These are phyloP conservation scores for Chaetura pelagica DNA, from an alignment of 2,113 vertebrate species.

Conservation along the genomic window DNA sequence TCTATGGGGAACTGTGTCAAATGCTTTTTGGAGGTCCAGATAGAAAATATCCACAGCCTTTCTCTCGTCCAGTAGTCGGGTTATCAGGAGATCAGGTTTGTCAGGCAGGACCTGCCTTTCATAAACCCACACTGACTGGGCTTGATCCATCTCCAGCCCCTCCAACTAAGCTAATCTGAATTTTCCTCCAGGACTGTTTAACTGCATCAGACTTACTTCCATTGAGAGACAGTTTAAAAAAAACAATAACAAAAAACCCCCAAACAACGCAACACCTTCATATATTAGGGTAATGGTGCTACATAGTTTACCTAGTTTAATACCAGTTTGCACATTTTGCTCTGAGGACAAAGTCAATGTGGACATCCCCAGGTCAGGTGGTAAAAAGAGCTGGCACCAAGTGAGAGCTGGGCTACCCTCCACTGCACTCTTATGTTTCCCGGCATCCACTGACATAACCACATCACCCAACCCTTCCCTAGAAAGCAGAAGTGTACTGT, in stretches of 20 bases:
- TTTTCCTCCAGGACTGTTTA: background rate
- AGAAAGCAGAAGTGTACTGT: background rate
- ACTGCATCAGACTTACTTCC: background rate
- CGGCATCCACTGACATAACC: background rate
- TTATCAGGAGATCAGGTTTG: no score
- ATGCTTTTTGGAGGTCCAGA: no score
- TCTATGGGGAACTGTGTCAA: no score
- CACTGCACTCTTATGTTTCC: rapidly evolving
- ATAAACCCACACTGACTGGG: no score
- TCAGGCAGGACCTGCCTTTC: no score
- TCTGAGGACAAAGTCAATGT: background rate
- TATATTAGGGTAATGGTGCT: rapidly evolving
- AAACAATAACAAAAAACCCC: no score
- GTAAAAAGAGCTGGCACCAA: background rate
- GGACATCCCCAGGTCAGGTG: background rate
- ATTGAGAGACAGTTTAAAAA: background rate
- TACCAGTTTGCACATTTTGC: background rate
- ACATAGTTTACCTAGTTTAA: background rate
- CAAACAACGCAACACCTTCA: background rate
- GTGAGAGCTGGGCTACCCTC: background rate
- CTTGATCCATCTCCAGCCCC: background rate
- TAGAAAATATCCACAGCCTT: no score
- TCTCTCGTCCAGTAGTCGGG: no score
- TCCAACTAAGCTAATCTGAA: background rate
- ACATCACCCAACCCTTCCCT: background rate